Base-by-base conservation (phyloP, 2,888 invertebrate species). In the Portevinia maculata region DNA sequence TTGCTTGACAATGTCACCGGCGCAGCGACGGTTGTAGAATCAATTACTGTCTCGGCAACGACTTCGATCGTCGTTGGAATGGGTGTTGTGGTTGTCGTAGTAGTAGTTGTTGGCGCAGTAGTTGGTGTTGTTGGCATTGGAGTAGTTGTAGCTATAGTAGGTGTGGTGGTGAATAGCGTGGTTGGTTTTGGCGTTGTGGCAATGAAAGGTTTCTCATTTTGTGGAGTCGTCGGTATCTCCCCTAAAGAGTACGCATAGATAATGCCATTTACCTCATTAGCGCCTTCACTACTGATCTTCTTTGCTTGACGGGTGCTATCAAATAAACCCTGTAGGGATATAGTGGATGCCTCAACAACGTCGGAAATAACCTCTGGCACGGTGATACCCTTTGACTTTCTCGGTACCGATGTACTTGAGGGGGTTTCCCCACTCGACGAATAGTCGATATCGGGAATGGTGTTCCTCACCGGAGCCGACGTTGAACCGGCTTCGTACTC, bases 281-380 rank as follows among this genome's bases (percentile, higher is more conserved):
- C 2, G 6, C 71, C 8, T 21, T 81, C 78, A 6, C 24, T 59
- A 24, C 32, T 52, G 32, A 83, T 73, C 15, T 83, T 83, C 79
- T 90, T 90, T 13, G 87, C 90, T 91, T 87, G 93, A 91, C 69
- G 87, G 1, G 87, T 85, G 30, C 92, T 92, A 87, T 93, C 93
- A 86, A 95, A 95, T 7, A 95, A 89, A 1, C 92, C 94, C 90
- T 95, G 94, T 84, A 95, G 88, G 9, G 95, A 90, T 83, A 95
- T 92, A 0, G 94, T 95, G 0, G 94, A 94, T 1, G 93, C 92
- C 88, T 94, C 93, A 7, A 91, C 87, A 0, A 90, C 89, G 30
- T 88, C 88, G 19, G 88, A 86, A 59, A 91, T 86, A 0, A 89
- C 89, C 59, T 90, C 89, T 0, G 91, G 90, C n/a, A 89, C 62